Evolutionary conservation across 2,113 vertebrate species (phyloP), one percentile per base, ranked within the genome.

Genomic region (Cheirogaleus medius): DNA sequence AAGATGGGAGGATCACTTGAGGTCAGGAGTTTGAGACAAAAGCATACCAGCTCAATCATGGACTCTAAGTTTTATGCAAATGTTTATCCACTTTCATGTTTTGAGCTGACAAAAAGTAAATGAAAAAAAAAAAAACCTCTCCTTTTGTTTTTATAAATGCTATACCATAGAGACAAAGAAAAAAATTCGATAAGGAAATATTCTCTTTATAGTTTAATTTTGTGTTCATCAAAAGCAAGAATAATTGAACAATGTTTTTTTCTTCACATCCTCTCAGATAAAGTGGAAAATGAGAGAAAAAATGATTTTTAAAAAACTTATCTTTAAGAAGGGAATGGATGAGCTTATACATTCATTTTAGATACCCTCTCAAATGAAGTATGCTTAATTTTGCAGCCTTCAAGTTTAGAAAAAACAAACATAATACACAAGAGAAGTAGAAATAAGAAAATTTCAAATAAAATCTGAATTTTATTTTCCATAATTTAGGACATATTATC

Each of bases 161-260:
- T 74, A 2, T 66, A 49, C 6, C 32, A 39, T 52, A 74, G 34
- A 64, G 13, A 69, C 27, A 69, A 49, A 81, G 10, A 86, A 47
- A 87, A 92, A 52, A 73, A 18, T 37, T 64, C 3, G 66, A 14
- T 58, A 25, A 37, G 89, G 77, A 69, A 68, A 54, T 18, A 37
- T n/a, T 78, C 15, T 69, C 8, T 47, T 9, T 27, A 10, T n/a
- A 52, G 8, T 71, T 84, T 49, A 42, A 71, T 58, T 86, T 81
- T 97, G 42, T 91, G 20, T 91, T 66, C 80, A 49, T 92, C 11
- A 89, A 96, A 5, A 81, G n/a, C 52, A 93, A 86, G 44, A n/a
- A 71, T 78, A 90, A 90, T 14, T 92, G 64, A 95, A 52, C 27
- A 60, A 5, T 91, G 2, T 44, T 90, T 96, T 77, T 27, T 78